A percentile compares a stretch with the other conserved stretches of the same genome.
Conservation (phyloP, 1,140 invertebrate species). For the Aphis craccivora region DNA sequence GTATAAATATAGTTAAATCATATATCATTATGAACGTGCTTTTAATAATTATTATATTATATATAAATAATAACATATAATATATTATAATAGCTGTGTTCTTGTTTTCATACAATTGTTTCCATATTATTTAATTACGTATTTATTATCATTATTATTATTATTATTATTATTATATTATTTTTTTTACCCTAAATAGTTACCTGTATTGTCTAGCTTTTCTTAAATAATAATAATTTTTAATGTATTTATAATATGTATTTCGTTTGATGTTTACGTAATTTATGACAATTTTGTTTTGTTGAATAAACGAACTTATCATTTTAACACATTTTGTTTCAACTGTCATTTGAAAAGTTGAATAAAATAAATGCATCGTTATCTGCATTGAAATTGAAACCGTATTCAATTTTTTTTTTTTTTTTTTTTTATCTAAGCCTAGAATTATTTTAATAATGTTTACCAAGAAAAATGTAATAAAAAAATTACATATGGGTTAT, state of each 20-base stretch:
- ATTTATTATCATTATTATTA: constrained; percentile 30
- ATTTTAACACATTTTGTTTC: background rate
- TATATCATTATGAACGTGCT: constrained; percentile 26
- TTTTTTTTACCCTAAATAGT: constrained; percentile 47
- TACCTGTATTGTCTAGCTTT: constrained; percentile 43
- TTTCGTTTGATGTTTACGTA: constrained; percentile 40
- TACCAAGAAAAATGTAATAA: background rate
- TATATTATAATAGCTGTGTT: constrained; percentile 32
- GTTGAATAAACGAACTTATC: constrained; percentile 47
- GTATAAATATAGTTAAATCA: constrained; percentile 26
- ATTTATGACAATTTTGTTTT: constrained; percentile 7
- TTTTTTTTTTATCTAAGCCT: background rate
- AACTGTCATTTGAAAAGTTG: background rate
- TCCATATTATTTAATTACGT: constrained; percentile 45
- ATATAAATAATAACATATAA: background rate
- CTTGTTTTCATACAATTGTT: constrained; percentile 29
- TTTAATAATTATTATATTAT: constrained; percentile 16
- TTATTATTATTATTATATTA: constrained; percentile 4
- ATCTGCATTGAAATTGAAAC: background rate
- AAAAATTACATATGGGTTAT: too few species aligned
- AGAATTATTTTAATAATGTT: background rate
- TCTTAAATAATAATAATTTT: background rate
- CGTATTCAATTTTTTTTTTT: background rate
- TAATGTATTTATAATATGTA: constrained; percentile 24
- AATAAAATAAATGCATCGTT: background rate